Percentiles rank a stretch among this genome's conserved stretches.
Evolutionary conservation across 2,888 invertebrate genomes (phyloP).

Genomic region (Saturnia pavonia): DNA sequence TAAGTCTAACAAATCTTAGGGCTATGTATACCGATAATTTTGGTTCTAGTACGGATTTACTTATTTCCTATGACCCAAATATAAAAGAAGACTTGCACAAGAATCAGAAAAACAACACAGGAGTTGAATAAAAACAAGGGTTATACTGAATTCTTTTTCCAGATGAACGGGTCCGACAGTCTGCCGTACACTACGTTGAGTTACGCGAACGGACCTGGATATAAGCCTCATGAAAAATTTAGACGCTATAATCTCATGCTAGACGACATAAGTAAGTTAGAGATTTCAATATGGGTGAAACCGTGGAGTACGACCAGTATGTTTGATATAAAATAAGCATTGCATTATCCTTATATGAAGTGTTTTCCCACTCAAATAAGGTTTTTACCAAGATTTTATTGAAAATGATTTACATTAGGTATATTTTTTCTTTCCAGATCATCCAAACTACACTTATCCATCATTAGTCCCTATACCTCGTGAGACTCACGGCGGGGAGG

Average conservation of each 20-base stretch:
- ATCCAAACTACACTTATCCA: slow-evolving; percentile 79
- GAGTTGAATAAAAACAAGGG: not conserved
- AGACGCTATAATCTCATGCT: slow-evolving; percentile 50
- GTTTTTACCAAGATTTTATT: no score
- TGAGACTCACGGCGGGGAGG: slow-evolving; percentile 90
- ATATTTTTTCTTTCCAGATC: slow-evolving; percentile 52
- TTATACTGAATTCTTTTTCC: slow-evolving; percentile 30
- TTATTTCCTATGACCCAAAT: not conserved
- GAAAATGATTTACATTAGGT: no score
- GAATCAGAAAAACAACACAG: not conserved
- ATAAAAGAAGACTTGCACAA: not conserved
- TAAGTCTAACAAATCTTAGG: no score
- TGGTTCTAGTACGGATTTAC: no score
- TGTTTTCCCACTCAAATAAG: no score
- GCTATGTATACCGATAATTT: no score
- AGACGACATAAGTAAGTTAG: slow-evolving; percentile 63
- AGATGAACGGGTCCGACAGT: slow-evolving; percentile 75
- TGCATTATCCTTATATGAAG: no score
- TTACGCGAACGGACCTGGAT: slow-evolving; percentile 89
- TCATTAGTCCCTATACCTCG: slow-evolving; percentile 81
- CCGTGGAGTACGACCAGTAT: no score
- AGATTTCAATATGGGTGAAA: not conserved
- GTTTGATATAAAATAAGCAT: no score
- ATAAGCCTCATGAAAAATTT: slow-evolving; percentile 45
- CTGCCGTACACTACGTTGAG: slow-evolving; percentile 85